These are phyloP conservation scores for Heptranchias perlo DNA, from an alignment of 2,113 vertebrate genomes.

Conservation along the genomic window DNA sequence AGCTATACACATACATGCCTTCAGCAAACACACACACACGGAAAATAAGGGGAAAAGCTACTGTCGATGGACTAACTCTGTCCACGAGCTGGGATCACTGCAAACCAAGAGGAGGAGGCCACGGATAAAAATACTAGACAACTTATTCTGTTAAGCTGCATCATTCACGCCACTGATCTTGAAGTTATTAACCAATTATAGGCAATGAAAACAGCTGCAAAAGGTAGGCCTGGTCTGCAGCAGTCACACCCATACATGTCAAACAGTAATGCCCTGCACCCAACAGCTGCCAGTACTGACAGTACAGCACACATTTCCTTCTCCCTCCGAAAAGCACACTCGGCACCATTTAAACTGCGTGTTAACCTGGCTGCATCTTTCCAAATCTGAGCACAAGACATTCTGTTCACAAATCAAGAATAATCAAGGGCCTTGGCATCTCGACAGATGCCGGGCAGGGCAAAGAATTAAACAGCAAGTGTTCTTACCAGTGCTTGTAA, in stretches of 20 bases:
- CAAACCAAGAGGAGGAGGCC: not conserved
- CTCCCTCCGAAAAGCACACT: not conserved
- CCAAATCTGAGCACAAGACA: not conserved
- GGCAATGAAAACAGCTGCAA: not conserved
- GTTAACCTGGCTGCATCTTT: not conserved
- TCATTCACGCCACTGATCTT: not conserved
- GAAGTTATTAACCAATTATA: not conserved
- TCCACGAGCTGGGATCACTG: not conserved
- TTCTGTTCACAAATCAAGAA: not conserved
- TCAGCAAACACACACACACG: not conserved
- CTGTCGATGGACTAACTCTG: not conserved
- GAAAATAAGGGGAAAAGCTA: not conserved
- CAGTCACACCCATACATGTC: not conserved
- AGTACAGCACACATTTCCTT: not conserved
- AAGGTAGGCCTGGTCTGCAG: not conserved
- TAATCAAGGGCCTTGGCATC: not conserved
- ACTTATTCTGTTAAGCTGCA: not conserved
- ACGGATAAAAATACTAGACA: not conserved
- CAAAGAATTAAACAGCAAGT: not conserved
- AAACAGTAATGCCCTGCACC: not conserved
- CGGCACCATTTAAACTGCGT: not conserved
- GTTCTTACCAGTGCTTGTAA: not conserved
- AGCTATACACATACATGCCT: not conserved
- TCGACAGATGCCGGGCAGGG: not conserved
- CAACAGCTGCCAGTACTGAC: constrained; percentile 12